Conservation (phyloP, 2,888 invertebrate genomes). For the Leptopilina drosophilae region DNA sequence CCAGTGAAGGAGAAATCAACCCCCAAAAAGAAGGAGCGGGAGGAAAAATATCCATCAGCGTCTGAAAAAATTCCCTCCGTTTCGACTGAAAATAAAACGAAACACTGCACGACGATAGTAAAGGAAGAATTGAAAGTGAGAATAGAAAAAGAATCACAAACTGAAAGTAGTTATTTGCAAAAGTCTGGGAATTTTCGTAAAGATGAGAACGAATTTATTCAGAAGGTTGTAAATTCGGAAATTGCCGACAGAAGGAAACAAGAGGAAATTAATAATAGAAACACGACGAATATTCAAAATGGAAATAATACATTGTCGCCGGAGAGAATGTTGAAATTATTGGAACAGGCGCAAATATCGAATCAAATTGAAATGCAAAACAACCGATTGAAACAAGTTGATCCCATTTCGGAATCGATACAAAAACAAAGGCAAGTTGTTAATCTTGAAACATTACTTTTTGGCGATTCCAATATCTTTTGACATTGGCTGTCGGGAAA, state of each 20-base stretch:
- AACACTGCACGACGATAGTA: conserved; percentile 21
- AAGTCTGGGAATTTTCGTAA: background rate
- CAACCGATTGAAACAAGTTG: conserved; percentile 56
- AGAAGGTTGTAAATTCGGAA: background rate
- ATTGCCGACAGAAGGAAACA: conserved; percentile 2
- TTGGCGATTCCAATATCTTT: conserved; percentile 68
- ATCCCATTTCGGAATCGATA: conserved; percentile 55
- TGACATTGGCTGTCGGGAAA: conserved; percentile 59
- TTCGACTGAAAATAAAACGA: background rate
- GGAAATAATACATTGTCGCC: conserved; percentile 59
- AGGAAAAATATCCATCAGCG: background rate
- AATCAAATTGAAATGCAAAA: conserved; percentile 63
- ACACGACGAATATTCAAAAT: conserved; percentile 32
- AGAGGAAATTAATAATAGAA: background rate
- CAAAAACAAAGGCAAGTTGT: conserved; percentile 72
- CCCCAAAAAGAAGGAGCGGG: background rate
- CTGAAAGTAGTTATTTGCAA: conserved; percentile 27
- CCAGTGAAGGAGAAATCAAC: conserved; percentile 39
- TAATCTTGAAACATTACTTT: conserved; percentile 72
- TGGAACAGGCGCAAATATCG: conserved; percentile 73
- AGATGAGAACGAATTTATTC: background rate
- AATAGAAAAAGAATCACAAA: conserved; percentile 24
- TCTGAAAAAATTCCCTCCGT: background rate
- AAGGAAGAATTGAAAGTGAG: background rate
- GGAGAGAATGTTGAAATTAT: conserved; percentile 70